phyloP scores from a whole-genome alignment of 2,113 vertebrate species.

The Nestor notabilis region DNA sequence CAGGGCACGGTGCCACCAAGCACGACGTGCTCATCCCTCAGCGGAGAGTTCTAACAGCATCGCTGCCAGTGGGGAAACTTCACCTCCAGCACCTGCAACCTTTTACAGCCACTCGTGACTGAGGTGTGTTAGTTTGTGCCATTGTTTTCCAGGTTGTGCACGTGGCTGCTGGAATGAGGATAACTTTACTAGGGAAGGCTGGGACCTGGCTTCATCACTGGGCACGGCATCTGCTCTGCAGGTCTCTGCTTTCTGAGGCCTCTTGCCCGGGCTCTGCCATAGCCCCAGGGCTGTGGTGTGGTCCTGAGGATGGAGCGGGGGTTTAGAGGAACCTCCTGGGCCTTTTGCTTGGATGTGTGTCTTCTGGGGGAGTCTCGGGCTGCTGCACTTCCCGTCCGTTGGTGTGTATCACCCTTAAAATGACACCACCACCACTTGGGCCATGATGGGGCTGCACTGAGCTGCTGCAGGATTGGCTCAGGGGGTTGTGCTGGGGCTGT shows the following conservation, averaged over 20 bases:
- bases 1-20: not conserved
- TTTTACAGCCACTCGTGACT: accelerated
- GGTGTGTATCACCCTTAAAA: accelerated
- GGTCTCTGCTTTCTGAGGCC: not conserved
- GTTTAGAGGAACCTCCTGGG: not conserved
- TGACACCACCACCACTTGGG: not conserved
- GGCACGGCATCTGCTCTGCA: accelerated
- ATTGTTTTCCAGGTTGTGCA: not conserved
- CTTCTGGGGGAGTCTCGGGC: accelerated
- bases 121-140: not conserved
- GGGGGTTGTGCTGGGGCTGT: accelerated
- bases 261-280: accelerated
- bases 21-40: accelerated
- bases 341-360: not conserved
- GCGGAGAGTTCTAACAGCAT: accelerated
- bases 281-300: too few relatives aligned
- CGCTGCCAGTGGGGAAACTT: not conserved
- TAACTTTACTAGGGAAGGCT: not conserved
- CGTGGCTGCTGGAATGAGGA: not conserved
- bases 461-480: not conserved
- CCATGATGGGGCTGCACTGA: not conserved
- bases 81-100: accelerated
- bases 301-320: not conserved
- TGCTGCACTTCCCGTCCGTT: not conserved
- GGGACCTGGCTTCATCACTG: accelerated